Conservation (phyloP, 2,113 vertebrate genomes). For the Microcebus ravelobensis region DNA sequence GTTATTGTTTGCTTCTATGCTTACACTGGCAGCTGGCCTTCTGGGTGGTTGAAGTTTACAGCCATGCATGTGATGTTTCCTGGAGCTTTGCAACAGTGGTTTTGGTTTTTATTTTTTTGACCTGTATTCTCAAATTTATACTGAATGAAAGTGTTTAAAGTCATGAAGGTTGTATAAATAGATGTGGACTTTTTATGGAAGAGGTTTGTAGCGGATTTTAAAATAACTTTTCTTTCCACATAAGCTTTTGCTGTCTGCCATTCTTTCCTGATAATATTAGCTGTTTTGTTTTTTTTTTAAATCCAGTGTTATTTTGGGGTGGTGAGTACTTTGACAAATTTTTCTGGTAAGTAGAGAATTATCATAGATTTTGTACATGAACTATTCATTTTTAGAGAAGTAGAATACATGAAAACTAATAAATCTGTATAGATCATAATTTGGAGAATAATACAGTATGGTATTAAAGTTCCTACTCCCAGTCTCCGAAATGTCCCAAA, state of each 20-base stretch:
- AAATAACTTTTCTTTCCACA: slow-evolving; percentile 52
- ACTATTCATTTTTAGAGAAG: neutral
- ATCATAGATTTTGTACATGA: neutral
- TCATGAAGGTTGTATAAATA: slow-evolving; percentile 63
- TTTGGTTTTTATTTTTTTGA: neutral
- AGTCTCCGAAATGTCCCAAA: neutral
- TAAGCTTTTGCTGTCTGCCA: slow-evolving; percentile 39
- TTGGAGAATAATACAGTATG: neutral
- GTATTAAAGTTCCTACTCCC: neutral
- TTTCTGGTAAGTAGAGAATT: slow-evolving; percentile 55
- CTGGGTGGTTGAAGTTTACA: slow-evolving; percentile 29
- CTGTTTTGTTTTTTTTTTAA: neutral
- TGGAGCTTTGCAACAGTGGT: neutral
- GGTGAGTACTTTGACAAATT: slow-evolving; percentile 34
- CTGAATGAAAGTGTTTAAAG: slow-evolving; percentile 64
- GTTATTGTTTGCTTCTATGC: neutral
- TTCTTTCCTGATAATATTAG: slow-evolving; percentile 13
- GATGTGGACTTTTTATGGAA: slow-evolving; percentile 42
- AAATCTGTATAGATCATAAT: neutral
- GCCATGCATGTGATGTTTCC: neutral
- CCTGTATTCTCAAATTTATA: slow-evolving; percentile 44
- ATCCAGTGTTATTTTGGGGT: slow-evolving; percentile 24
- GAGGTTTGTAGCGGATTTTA: slow-evolving; percentile 56
- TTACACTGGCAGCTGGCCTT: slow-evolving; percentile 17
- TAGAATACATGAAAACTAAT: neutral